A percentile compares a stretch with the other conserved stretches of the same genome.
phyloP scores from a whole-genome alignment of 1,140 invertebrate species.

The Drosophila melanogaster region DNA sequence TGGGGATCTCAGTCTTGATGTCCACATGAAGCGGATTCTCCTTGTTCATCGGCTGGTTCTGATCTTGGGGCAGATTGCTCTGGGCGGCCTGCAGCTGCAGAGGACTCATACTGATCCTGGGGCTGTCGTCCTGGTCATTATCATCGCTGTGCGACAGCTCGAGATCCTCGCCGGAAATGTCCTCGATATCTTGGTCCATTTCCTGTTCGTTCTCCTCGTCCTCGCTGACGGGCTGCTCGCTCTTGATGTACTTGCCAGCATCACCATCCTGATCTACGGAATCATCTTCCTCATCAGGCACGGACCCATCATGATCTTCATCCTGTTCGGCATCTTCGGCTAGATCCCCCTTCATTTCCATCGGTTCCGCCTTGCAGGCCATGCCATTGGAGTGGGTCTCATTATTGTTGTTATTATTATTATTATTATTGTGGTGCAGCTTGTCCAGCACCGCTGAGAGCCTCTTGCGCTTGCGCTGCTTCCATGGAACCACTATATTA shows the following conservation, averaged over 20 bases:
- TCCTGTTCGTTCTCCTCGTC: constrained; percentile 59
- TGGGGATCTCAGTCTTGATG: constrained; percentile 85
- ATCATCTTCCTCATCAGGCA: constrained; percentile 26
- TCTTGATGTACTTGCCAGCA: constrained; percentile 62
- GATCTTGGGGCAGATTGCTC: constrained; percentile 19
- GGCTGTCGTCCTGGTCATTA: constrained; percentile 72
- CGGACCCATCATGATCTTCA: constrained; percentile 52
- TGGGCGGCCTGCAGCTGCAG: constrained; percentile 54
- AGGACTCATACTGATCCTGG: constrained; percentile 80
- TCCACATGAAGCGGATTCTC: constrained; percentile 85
- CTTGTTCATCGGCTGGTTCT: constrained; percentile 67
- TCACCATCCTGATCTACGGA: constrained; percentile 35
- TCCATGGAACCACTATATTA: constrained; percentile 86
- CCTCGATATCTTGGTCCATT: constrained; percentile 48
- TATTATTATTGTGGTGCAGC: constrained; percentile 85
- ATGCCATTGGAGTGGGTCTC: constrained; percentile 45
- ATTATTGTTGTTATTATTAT: constrained; percentile 69
- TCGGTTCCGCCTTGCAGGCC: constrained; percentile 73
- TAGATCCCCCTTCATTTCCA: constrained; percentile 78
- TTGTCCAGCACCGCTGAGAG: constrained; percentile 91
- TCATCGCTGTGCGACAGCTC: constrained; percentile 73
- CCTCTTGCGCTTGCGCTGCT: constrained; percentile 89
- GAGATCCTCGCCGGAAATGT: constrained; percentile 72
- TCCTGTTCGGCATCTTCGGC: constrained; percentile 35
- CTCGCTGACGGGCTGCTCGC: constrained; percentile 65